A percentile compares a stretch with the other conserved stretches of the same genome.
Evolutionary conservation across 2,888 invertebrate species (phyloP).

Genomic region (Eilema sororculum): DNA sequence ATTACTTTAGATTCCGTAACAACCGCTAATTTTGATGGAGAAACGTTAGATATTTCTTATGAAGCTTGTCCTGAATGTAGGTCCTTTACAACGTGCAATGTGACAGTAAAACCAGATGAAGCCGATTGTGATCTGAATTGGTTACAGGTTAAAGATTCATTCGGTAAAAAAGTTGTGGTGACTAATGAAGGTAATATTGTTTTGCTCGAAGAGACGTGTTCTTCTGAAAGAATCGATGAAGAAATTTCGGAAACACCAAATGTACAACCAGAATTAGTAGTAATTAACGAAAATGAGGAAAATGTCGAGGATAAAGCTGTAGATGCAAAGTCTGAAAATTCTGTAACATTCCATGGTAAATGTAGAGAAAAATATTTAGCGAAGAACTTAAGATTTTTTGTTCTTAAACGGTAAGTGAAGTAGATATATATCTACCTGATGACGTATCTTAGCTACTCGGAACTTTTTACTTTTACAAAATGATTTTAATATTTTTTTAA

Average conservation of each 20-base stretch:
- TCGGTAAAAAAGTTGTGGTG: constrained; percentile 67
- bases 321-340: constrained; percentile 60
- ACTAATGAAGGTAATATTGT: constrained; percentile 73
- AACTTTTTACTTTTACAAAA: not conserved
- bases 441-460: not conserved
- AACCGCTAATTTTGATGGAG: constrained; percentile 70
- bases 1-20: constrained; percentile 71
- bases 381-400: constrained; percentile 70
- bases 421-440: not conserved
- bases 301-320: constrained; percentile 39
- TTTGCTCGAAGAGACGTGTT: constrained; percentile 56
- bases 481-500: too few species aligned
- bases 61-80: constrained; percentile 70
- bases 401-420: constrained; percentile 68
- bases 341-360: constrained; percentile 61
- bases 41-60: constrained; percentile 66
- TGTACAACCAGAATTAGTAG: constrained; percentile 25
- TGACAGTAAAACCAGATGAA: constrained; percentile 65
- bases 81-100: constrained; percentile 66
- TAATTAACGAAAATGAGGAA: constrained; percentile 23
- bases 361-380: constrained; percentile 71
- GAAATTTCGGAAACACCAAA: constrained; percentile 43
- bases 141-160: constrained; percentile 78
- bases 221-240: constrained; percentile 50
- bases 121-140: constrained; percentile 62